Conservation (phyloP, 92 coral and sea anemone genomes). For the Diadumene lineata region DNA sequence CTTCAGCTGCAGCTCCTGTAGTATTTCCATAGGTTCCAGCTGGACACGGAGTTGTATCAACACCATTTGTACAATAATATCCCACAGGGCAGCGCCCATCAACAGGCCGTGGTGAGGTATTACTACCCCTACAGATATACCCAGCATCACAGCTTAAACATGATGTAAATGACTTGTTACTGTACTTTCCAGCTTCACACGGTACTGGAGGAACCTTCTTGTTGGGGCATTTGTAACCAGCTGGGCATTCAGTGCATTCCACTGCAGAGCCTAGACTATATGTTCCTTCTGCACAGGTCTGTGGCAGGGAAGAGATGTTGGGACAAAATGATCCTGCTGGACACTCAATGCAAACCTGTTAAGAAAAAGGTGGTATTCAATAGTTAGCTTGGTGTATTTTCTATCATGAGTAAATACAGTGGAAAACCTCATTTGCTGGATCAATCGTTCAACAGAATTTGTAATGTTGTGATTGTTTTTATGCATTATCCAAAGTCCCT, state of each 20-base stretch:
- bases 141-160: conserved; percentile 77
- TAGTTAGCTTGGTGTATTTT: background rate
- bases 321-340: conserved; percentile 89
- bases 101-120: conserved; percentile 73
- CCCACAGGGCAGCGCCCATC: conserved; percentile 89
- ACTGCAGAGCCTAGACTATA: conserved; percentile 82
- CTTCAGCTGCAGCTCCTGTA: conserved; percentile 77
- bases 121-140: conserved; percentile 76
- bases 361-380: too few relatives aligned
- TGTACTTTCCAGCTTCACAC: conserved; percentile 82
- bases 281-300: conserved; percentile 60
- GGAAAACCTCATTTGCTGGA: background rate
- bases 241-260: conserved; percentile 84
- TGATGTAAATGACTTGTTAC: conserved; percentile 56
- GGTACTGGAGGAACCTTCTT: conserved; percentile 62
- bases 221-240: conserved; percentile 72
- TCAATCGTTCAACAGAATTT: background rate
- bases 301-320: conserved; percentile 76
- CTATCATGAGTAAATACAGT: background rate
- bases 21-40: conserved; percentile 91
- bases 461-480: background rate
- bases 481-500: too few relatives aligned
- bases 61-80: conserved; percentile 82
- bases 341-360: conserved; percentile 78
- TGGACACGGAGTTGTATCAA: conserved; percentile 67